These are phyloP conservation scores for Psilopogon haemacephalus DNA, from an alignment of 2,113 vertebrate genomes.

Conservation along the genomic window DNA sequence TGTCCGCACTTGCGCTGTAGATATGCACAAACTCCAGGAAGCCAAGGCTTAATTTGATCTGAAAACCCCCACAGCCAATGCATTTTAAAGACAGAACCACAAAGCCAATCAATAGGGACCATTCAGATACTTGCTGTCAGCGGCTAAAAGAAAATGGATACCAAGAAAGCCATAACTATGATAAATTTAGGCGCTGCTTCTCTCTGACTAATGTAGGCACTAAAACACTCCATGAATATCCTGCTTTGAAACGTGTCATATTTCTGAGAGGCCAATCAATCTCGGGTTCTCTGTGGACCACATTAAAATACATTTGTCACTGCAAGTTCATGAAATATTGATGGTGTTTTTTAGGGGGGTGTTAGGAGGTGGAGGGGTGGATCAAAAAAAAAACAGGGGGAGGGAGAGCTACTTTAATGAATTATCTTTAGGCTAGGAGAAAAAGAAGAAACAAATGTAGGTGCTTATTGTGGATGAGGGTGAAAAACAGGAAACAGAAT, in stretches of 20 bases:
- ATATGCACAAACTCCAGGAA: conserved; percentile 48
- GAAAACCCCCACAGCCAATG: conserved; percentile 67
- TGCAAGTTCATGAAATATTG: conserved; percentile 89
- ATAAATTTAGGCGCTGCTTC: conserved; percentile 88
- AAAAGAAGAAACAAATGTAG: conserved; percentile 68
- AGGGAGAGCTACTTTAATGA: conserved; percentile 76
- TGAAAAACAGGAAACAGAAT: conserved; percentile 25
- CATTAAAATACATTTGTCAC: conserved; percentile 97
- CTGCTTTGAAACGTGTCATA: conserved; percentile 89
- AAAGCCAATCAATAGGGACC: conserved; percentile 85
- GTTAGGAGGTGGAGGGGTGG: conserved; percentile 79
- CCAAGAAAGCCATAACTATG: conserved; percentile 96
- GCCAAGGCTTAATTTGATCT: conserved; percentile 58
- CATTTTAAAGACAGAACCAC: conserved; percentile 77
- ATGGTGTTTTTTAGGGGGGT: conserved; percentile 82
- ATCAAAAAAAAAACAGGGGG: conserved; percentile 73
- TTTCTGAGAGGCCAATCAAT: conserved; percentile 93
- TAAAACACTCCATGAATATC: conserved; percentile 93
- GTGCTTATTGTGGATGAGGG: conserved; percentile 48
- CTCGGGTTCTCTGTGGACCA: conserved; percentile 85
- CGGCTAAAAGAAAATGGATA: conserved; percentile 92
- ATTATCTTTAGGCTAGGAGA: conserved; percentile 77
- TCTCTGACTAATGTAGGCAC: conserved; percentile 95
- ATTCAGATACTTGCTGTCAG: conserved; percentile 88
- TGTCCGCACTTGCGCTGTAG: not conserved